These are phyloP conservation scores for Spheniscus mendiculus DNA, from an alignment of 2,113 vertebrate genomes.

Conservation along the genomic window DNA sequence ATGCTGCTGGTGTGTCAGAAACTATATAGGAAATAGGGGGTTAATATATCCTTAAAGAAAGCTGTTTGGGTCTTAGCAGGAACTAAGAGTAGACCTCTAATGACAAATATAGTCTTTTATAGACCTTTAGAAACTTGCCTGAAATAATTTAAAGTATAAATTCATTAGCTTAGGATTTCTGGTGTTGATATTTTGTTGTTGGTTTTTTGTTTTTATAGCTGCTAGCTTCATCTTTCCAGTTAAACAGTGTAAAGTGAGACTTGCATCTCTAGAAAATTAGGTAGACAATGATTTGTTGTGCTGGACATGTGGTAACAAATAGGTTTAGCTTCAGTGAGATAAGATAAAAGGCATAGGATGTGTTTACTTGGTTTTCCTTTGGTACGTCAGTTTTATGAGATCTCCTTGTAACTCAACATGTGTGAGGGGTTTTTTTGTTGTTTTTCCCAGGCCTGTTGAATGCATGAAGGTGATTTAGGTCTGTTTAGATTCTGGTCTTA, in stretches of 20 bases:
- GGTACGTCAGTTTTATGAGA: background rate
- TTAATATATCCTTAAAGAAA: background rate
- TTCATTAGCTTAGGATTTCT: background rate
- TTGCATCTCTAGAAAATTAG: background rate
- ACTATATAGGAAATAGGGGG: background rate
- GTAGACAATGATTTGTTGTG: background rate
- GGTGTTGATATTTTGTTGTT: background rate
- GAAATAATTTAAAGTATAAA: background rate
- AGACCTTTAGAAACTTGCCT: background rate
- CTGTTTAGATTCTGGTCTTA: background rate
- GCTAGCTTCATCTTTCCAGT: background rate
- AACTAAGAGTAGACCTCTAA: background rate
- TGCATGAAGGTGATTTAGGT: background rate
- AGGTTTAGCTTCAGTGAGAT: background rate
- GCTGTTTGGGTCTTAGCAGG: background rate
- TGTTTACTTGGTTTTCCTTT: background rate
- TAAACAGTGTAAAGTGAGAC: no score
- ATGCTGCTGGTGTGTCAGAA: background rate
- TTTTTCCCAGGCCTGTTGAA: background rate
- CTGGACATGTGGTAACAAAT: background rate
- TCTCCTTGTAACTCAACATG: background rate
- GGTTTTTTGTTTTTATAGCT: background rate
- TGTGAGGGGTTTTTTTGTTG: background rate
- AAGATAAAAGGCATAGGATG: background rate
- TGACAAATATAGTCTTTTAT: background rate